These are phyloP conservation scores for Sphenodon punctatus DNA, from an alignment of 2,797 vertebrate genomes.

Conservation along the genomic window DNA sequence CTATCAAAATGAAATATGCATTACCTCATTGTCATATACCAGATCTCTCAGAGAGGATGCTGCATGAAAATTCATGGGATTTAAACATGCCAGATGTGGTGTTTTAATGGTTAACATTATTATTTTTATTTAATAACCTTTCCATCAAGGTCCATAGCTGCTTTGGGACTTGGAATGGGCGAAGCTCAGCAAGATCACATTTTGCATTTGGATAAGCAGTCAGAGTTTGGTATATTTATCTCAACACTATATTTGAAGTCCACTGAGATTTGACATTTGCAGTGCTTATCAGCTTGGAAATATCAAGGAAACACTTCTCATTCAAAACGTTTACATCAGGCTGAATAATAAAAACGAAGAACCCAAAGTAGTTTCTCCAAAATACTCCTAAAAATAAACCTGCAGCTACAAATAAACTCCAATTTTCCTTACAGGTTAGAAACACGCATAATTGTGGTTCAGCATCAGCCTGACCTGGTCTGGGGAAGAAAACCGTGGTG, in stretches of 20 bases:
- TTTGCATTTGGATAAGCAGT: not conserved
- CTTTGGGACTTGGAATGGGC: not conserved
- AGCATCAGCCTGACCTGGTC: too few species aligned
- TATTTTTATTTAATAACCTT: not conserved
- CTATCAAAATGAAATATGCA: accelerated
- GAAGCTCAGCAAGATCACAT: not conserved
- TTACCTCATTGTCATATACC: accelerated
- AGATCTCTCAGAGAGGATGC: not conserved
- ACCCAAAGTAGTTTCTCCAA: accelerated
- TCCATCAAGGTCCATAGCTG: accelerated
- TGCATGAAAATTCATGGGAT: not conserved
- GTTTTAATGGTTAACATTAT: accelerated
- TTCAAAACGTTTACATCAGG: too few species aligned
- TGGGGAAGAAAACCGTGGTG: too few species aligned
- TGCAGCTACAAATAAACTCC: too few species aligned
- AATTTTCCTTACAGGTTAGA: too few species aligned
- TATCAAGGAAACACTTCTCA: not conserved
- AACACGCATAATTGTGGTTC: too few species aligned
- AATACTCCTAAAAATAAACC: not conserved
- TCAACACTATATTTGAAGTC: not conserved
- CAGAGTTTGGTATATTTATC: not conserved
- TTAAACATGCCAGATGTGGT: not conserved
- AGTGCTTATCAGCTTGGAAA: not conserved
- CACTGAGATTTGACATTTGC: not conserved
- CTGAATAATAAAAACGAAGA: too few species aligned